A percentile compares a stretch with the other conserved stretches of the same genome.
Conservation (phyloP, 2,113 vertebrate genomes). For the Leptosomus discolor region DNA sequence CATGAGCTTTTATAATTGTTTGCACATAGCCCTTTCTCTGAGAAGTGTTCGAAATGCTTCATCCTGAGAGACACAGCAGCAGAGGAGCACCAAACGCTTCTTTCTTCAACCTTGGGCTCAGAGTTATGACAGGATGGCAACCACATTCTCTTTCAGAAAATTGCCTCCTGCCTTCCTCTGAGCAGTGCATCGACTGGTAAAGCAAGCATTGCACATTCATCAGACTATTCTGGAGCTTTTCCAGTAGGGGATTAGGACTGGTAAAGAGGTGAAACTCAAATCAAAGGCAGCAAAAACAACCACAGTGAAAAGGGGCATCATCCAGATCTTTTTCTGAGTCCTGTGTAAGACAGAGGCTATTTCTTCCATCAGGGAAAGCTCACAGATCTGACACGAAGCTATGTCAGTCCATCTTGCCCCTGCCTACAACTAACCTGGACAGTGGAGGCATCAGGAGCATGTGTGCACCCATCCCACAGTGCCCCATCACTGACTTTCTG, state of each 20-base stretch:
- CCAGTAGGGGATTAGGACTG: not conserved
- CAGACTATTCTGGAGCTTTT: not conserved
- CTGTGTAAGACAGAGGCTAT: not conserved
- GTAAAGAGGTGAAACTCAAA: not conserved
- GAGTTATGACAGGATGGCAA: not conserved
- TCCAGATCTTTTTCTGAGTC: not conserved
- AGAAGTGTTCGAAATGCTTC: not conserved
- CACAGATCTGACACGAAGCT: not conserved
- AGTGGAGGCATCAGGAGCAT: rapidly evolving
- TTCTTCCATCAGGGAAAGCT: not conserved
- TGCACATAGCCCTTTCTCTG: not conserved
- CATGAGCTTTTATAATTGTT: not conserved
- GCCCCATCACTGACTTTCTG: not conserved
- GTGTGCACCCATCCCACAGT: rapidly evolving
- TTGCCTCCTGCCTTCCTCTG: not conserved
- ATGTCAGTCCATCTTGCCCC: rapidly evolving
- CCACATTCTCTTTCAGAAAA: not conserved
- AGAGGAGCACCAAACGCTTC: not conserved
- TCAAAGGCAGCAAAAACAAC: not conserved
- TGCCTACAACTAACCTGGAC: not conserved
- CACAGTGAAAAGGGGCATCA: not conserved
- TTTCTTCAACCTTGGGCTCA: not conserved
- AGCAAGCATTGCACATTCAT: not conserved
- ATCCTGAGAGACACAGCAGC: not conserved
- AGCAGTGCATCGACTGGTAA: not conserved